Conservation (phyloP, 1,140 invertebrate species). For the Apis florea region DNA sequence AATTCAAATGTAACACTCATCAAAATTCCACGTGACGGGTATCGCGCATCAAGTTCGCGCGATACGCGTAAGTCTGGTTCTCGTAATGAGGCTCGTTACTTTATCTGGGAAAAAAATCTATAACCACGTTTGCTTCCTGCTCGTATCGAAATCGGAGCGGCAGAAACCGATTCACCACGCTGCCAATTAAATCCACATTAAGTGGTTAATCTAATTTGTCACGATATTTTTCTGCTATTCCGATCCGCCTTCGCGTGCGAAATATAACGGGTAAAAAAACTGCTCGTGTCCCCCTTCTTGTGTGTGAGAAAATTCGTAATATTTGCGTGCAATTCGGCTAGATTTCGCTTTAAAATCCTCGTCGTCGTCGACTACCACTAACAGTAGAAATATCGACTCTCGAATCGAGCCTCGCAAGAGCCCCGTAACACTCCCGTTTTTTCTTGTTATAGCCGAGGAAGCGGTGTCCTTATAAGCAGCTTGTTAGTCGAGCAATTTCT, state of each 20-base stretch:
- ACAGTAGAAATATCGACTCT: not conserved
- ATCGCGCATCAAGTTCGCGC: not conserved
- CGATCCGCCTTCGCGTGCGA: not conserved
- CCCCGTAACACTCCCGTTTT: slow-evolving; percentile 17
- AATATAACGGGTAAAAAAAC: slow-evolving; percentile 1
- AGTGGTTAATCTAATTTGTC: slow-evolving; percentile 39
- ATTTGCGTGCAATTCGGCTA: not conserved
- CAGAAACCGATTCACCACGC: slow-evolving; percentile 35
- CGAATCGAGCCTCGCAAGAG: slow-evolving; percentile 15
- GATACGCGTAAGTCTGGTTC: slow-evolving; percentile 25
- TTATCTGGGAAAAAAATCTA: slow-evolving; percentile 45
- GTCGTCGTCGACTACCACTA: not conserved
- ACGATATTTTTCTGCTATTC: slow-evolving; percentile 42
- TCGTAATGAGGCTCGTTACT: slow-evolving; percentile 38
- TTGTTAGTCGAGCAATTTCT: slow-evolving; percentile 53
- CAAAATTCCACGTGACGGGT: slow-evolving; percentile 4
- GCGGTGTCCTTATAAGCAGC: slow-evolving; percentile 40
- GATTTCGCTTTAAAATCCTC: not conserved
- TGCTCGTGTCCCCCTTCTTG: not conserved
- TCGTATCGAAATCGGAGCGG: slow-evolving; percentile 18
- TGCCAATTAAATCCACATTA: slow-evolving; percentile 46
- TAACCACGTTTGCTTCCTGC: slow-evolving; percentile 29
- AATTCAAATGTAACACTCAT: not conserved
- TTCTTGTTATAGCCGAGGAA: slow-evolving; percentile 3
- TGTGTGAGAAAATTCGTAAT: not conserved